Conservation (phyloP, 2,888 invertebrate species). For the Microdon myrmicae region DNA sequence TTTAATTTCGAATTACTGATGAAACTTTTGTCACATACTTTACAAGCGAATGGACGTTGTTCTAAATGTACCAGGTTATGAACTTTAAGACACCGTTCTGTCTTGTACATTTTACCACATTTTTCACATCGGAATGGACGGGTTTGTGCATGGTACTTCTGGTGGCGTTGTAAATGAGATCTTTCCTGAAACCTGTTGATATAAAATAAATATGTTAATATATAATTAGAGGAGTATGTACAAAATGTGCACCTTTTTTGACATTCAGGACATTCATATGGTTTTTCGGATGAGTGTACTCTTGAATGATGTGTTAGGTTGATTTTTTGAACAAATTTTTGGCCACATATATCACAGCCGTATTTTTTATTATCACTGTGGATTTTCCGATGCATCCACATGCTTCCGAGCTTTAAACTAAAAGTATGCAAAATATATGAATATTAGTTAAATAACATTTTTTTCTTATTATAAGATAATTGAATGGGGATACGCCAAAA, state of each 20-base stretch:
- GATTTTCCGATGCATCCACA: conserved; percentile 67
- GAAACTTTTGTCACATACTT: conserved; percentile 71
- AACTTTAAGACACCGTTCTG: conserved; percentile 71
- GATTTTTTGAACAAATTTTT: conserved; percentile 67
- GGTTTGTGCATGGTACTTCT: conserved; percentile 65
- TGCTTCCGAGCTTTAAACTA: conserved; percentile 65
- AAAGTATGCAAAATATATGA: conserved; percentile 6
- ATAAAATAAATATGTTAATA: conserved; percentile 7
- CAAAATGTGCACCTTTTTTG: conserved; percentile 59
- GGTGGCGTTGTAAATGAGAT: conserved; percentile 65
- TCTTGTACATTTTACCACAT: conserved; percentile 68
- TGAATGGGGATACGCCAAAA: background rate
- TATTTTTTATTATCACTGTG: conserved; percentile 66
- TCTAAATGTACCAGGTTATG: conserved; percentile 70
- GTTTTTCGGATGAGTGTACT: conserved; percentile 65
- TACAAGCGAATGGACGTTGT: conserved; percentile 70
- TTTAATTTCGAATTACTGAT: conserved; percentile 71
- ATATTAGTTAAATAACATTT: too few species aligned
- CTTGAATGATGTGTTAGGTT: conserved; percentile 66
- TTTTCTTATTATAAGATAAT: too few species aligned
- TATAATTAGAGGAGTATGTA: background rate
- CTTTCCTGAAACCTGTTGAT: conserved; percentile 62
- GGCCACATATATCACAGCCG: conserved; percentile 66
- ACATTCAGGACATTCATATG: conserved; percentile 65
- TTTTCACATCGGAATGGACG: conserved; percentile 66